Evolutionary conservation across 23 tunicate genomes (phyloP), one percentile per base, ranked within the genome.

Genomic region (Halocynthia roretzi): DNA sequence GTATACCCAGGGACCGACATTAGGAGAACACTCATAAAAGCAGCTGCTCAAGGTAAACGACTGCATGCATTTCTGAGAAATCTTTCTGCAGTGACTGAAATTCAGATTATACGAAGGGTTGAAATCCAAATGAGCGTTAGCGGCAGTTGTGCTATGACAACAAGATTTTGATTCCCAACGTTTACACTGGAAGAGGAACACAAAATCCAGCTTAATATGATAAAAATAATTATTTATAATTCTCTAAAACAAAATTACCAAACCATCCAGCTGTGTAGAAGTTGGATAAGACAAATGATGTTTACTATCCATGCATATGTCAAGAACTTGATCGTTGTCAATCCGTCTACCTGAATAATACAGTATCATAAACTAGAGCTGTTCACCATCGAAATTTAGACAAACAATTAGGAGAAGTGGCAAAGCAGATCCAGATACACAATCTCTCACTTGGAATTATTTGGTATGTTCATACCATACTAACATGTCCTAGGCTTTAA

Each of bases 1-100:
- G 58, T 56, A 6, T 8, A 88, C 7, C 96, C 96, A 90, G 8
- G 96, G 96, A 8, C 90, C 86, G 61, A 84, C 53, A 55, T 90
- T 90, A 0, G 96, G 90, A 8, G 96, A 84, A 57, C 96, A 90
- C 55, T 90, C 96, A 81, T 90, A 90, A 57, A 90, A 90, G 72
- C 96, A 90, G 49, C 70, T 72, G 61, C 74, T 84, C 52, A 17
- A 21, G 2, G n/a, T 8, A 76, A 90, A 90, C 61, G 80, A 53
- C 7, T 67, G 21, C 22, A 52, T 22, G 70, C 96, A 90, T 54
- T 85, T 70, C 9, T 69, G 72, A 14, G 96, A 90, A 80, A 90
- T 75, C 5, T 60, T 70, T 14, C 75, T 68, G 77, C 96, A 90
- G 61, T 90, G 96, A 62, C 79, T 79, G 51, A 68, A 61, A 61